A percentile compares a stretch with the other conserved stretches of the same genome.
Conservation (phyloP, 2,888 invertebrate genomes). For the Brachypalpus laphriformis region DNA sequence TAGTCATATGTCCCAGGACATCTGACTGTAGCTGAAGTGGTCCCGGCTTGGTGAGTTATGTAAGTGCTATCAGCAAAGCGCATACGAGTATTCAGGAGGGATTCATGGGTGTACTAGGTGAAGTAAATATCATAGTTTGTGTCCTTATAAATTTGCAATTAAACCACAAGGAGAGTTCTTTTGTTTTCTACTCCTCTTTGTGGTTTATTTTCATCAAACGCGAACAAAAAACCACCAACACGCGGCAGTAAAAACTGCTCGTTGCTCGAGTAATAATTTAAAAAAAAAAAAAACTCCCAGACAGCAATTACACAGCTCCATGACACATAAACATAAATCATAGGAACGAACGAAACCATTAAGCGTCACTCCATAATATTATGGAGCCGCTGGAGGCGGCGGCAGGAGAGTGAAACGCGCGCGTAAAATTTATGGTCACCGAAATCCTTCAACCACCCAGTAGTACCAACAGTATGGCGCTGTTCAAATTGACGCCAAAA, state of each 20-base stretch:
- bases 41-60: background rate
- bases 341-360: slow-evolving; percentile 61
- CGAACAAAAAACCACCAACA: slow-evolving; percentile 38
- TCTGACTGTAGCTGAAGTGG: slow-evolving; percentile 27
- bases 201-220: slow-evolving; percentile 25
- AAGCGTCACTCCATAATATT: slow-evolving; percentile 64
- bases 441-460: slow-evolving; percentile 41
- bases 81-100: background rate
- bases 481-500: slow-evolving; percentile 57
- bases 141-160: slow-evolving; percentile 70
- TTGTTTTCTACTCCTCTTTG: slow-evolving; percentile 19
- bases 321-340: slow-evolving; percentile 70
- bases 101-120: slow-evolving; percentile 35
- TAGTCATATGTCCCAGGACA: slow-evolving; percentile 49
- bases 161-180: slow-evolving; percentile 35
- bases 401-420: slow-evolving; percentile 2
- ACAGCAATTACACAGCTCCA: slow-evolving; percentile 70
- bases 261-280: slow-evolving; percentile 60
- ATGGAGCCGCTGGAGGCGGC: slow-evolving; percentile 4
- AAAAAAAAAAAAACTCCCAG: slow-evolving; percentile 40
- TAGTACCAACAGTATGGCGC: background rate
- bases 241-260: slow-evolving; percentile 43
- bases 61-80: slow-evolving; percentile 14
- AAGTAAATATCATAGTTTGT: slow-evolving; percentile 8
- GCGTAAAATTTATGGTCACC: slow-evolving; percentile 59